These are phyloP conservation scores for Gonioctena quinquepunctata DNA, from an alignment of 1,140 invertebrate species.

Conservation along the genomic window DNA sequence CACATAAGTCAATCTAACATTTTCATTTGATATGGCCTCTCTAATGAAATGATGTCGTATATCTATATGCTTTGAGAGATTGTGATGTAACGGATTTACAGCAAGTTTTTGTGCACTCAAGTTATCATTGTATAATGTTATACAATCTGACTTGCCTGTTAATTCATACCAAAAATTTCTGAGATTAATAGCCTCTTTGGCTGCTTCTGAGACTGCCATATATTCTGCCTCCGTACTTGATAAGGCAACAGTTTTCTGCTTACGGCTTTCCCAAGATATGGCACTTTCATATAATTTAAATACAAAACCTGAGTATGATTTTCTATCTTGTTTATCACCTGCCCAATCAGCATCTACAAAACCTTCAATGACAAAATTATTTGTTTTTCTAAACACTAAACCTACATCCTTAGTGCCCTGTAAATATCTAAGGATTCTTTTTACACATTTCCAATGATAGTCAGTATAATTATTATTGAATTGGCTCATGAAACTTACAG, in stretches of 20 bases:
- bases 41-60: conserved; percentile 50
- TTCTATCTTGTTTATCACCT: conserved; percentile 35
- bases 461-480: conserved; percentile 47
- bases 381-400: not conserved
- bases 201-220: conserved; percentile 39
- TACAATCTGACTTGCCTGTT: no score
- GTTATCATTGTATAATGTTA: conserved; percentile 49
- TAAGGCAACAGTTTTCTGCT: conserved; percentile 50
- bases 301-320: conserved; percentile 45
- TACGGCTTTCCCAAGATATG: conserved; percentile 45
- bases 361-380: conserved; percentile 34
- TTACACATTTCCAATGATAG: conserved; percentile 54
- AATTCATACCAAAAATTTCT: conserved; percentile 32
- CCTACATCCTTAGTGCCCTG: conserved; percentile 27
- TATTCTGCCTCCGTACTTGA: conserved; percentile 54
- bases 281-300: conserved; percentile 39
- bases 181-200: conserved; percentile 40
- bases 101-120: conserved; percentile 50
- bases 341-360: conserved; percentile 57
- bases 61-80: conserved; percentile 50
- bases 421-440: conserved; percentile 54
- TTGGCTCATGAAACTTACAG: conserved; percentile 44
- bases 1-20: not conserved
- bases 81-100: conserved; percentile 44
- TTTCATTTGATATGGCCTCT: conserved; percentile 24